Evolutionary conservation across 1,140 invertebrate genomes (phyloP), one percentile per base, ranked within the genome.

Genomic region (Euwallacea similis): DNA sequence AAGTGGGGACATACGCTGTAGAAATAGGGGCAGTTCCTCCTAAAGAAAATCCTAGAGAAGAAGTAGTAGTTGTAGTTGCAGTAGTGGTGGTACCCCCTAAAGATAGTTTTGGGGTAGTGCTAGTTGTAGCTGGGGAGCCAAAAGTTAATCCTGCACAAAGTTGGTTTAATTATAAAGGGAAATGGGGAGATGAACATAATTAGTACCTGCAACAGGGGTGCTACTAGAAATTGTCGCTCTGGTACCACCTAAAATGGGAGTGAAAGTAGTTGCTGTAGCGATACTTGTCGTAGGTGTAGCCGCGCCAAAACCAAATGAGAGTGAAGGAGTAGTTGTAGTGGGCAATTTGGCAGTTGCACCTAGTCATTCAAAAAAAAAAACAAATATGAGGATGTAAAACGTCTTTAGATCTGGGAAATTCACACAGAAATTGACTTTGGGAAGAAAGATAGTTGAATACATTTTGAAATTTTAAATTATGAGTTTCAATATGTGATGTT

Each of bases 281-380:
- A 79, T 78, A n/a, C 72, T 60, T 58, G 80, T 71, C 16, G 54
- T 74, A 33, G 75, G 69, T 7, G 63, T 70, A 11, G 55, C 13
- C n/a, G 67, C 9, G 42, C 69, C 74, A 7, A 76, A 71, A 54
- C 77, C 56, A 43, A 71, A 79, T 74, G 67, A 82, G 80, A 73
- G 73, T 74, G 21, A 44, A 60, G 33, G 2, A 13, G n/a, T 61
- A 61, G 6, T 47, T 46, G 41, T 68, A 53, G 55, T 21, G 79
- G 66, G 33, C 42, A 43, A 41, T 15, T 44, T 8, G 33, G 21
- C 8, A 60, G 16, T 42, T n/a, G 47, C 9, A 10, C 59, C 16
- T 46, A 16, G 47, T 33, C 46, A 13, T 44, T 13, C 58, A 11
- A 15, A 4, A 44, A 61, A 33, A 42, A 11, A 9, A 41, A 11